Conservation (phyloP, 1,140 invertebrate species). For the Drosophila pseudoananassae region DNA sequence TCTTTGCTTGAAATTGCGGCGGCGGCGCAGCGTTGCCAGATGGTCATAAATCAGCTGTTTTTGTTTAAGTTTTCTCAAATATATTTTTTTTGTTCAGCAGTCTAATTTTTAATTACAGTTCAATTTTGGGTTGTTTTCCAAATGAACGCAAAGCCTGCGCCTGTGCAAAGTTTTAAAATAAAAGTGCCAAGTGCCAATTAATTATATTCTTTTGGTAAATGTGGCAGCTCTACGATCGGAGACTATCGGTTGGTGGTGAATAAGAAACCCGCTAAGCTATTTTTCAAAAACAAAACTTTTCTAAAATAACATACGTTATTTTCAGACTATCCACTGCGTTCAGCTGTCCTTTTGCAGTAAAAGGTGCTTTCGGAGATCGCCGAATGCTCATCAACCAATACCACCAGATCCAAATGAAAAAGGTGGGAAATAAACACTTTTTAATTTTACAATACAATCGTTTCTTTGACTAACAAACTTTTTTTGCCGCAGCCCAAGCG, state of each 20-base stretch:
- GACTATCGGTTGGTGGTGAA: not conserved
- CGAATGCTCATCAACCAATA: too few species aligned
- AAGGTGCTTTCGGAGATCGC: not conserved
- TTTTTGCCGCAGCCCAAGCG: not conserved
- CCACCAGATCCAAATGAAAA: too few species aligned
- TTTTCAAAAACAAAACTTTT: not conserved
- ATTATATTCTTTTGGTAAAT: not conserved
- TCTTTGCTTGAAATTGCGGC: constrained; percentile 57
- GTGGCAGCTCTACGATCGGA: not conserved
- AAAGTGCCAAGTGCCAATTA: too few species aligned
- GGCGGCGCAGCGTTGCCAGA: constrained; percentile 57
- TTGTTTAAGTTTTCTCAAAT: constrained; percentile 18
- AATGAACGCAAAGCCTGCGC: not conserved
- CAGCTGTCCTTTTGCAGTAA: too few species aligned
- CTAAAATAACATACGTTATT: not conserved
- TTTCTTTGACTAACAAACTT: constrained; percentile 2
- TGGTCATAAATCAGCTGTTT: constrained; percentile 47
- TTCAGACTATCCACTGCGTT: not conserved
- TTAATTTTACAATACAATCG: constrained; percentile 2
- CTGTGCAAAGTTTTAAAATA: not conserved
- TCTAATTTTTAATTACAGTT: not conserved
- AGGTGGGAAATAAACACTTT: not conserved
- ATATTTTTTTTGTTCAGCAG: not conserved
- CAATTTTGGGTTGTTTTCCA: not conserved
- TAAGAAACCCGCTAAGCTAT: too few species aligned